Base-by-base conservation (phyloP, 1,140 invertebrate genomes). In the Cydia pomonella region DNA sequence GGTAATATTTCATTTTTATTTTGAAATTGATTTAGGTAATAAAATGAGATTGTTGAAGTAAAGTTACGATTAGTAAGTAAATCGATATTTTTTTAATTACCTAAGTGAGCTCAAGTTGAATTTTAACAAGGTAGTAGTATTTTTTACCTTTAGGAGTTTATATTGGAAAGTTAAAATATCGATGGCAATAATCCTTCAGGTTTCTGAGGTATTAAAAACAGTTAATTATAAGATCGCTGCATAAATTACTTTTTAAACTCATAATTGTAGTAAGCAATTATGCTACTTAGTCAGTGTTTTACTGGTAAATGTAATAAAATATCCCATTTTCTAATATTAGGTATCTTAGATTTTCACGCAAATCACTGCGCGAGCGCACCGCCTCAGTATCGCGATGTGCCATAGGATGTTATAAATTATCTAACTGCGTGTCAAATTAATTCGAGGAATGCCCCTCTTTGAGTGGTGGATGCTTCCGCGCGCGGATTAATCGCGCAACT, bases 381-480 rank as follows among this genome's bases (percentile, higher is more conserved):
- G 9, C 16, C 18, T 23, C 53, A 23, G 78, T 82, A 83, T 80
- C 78, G 73, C 76, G 75, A 85, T 87, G 85, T 80, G 75, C 79
- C 76, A 87, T 91, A 91, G 93, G 91, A 93, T 88, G 92, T 92
- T 85, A 93, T 93, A 93, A 93, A 93, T 93, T 93, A 93, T 89
- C 87, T 84, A 88, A 90, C 84, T 85, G 87, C 90, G 85, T 89
- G 91, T 93, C 92, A 93, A 93, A 93, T 93, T 93, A 93, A 93
- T 93, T 89, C 88, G 81, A 84, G 90, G 91, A 93, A 93, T 90
- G 88, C 80, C 77, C 74, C 74, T 74, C 81, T 85, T 85, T 83
- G 83, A 84, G 75, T 80, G 79, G 78, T 81, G 82, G 82, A 87
- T 85, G 86, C 86, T 86, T 90, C 87, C 87, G 80, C 77, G 77